Evolutionary conservation across 1,140 invertebrate species (phyloP), one percentile per base, ranked within the genome.

Genomic region (Mactra quadrangularis): DNA sequence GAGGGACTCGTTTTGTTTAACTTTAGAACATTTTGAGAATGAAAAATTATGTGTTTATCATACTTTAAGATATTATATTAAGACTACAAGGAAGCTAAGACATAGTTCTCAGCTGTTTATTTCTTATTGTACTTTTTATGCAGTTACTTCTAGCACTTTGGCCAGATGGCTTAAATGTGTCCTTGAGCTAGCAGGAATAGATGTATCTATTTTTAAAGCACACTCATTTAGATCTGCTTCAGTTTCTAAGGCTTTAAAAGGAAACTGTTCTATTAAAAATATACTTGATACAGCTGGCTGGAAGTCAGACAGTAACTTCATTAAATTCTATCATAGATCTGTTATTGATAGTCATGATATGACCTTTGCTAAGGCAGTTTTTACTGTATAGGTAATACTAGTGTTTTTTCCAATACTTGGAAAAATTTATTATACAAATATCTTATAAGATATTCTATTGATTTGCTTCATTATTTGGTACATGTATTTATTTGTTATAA

Each of bases 161-260:
- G 52, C 72, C 27, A 75, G 72, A 31, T 75, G 52, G 52, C 25
- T 75, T 15, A 75, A 57, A 38, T 13, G 31, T 15, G 60, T 66
- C 6, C 38, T 79, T 27, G 4, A 31, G 7, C 25, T 41, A 9
- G 7, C 76, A n/a, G 60, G 76, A 22, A 52, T 79, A 17, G 64
- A 66, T 55, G 22, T 55, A 4, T 13, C 15, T 1, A 25, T 55
- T 45, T 66, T 68, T 53, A 79, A 68, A 31, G 76, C 76, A 55
- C 76, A 79, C 29, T 79, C 60, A 13, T 79, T 35, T 57, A 79
- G 76, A 68, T 17, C 19, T n/a, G 76, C 76, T 6, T 50, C 60
- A 1, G 25, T 31, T 2, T 79, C 76, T 52, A 62, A 60, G 6
- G 76, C 76, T 0, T 66, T 38, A 17, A 35, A 38, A 29, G 31